Evolutionary conservation across 2,888 invertebrate species (phyloP), one percentile per base, ranked within the genome.

Genomic region (Acheta domesticus): DNA sequence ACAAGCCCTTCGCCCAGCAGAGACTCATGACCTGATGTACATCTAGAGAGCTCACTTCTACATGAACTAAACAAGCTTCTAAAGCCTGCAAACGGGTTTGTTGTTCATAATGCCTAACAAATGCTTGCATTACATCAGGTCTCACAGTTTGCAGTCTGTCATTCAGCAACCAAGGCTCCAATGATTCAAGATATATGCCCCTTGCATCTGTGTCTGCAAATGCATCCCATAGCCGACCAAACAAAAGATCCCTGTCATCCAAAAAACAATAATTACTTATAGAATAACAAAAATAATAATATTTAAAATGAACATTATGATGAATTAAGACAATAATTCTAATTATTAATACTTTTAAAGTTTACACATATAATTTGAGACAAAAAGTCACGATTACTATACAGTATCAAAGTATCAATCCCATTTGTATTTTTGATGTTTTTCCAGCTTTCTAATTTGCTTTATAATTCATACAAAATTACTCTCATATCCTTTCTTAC

Each of bases 31-130:
- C 91, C 86, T 94, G 93, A 86, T 95, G 93, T 23, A 95, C 89
- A 86, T 95, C 95, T 79, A 95, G 87, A 82, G 92, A 93, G 77
- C 90, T 89, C 83, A 95, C 91, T 83, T 94, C 92, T 81, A 95
- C 87, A 83, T 92, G 92, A 11, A 94, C 89, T 78, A 95, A 89
- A 80, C 94, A 90, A 50, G 91, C 89, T 86, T 95, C 94, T 79
- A 95, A 86, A 82, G 90, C 89, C 83, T 88, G 86, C 79, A 88
- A 87, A 84, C 91, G 89, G 75, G 88, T 89, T 79, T 89, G 89
- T 74, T 89, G 87, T 83, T 92, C 90, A 86, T 93, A 91, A 86
- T 93, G 91, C 21, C 89, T 88, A 11, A 95, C 92, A 83, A 95
- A 89, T 79, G 92, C 91, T 85, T 94, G 93, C 81, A 93, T 91